phyloP scores from a whole-genome alignment of 2,888 invertebrate species.

The Ectropis crepuscularia region DNA sequence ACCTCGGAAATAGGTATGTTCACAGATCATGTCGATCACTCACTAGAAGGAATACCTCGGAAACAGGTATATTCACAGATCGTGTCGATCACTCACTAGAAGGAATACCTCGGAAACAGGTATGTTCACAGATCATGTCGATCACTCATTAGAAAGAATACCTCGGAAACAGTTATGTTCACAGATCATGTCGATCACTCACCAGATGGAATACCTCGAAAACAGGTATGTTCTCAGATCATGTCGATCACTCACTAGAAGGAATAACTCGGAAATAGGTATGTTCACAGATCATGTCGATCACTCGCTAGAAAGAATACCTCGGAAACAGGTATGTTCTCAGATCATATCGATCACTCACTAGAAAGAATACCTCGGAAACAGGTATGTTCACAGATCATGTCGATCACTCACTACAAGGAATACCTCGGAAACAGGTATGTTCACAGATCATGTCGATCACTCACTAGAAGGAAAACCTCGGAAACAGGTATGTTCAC shows the following conservation, averaged over 20 bases:
- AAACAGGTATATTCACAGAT: constrained; percentile 87
- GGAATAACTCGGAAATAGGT: constrained; percentile 92
- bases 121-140: too few species aligned
- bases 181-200: too few species aligned
- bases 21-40: too few species aligned
- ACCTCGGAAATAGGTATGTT: constrained; percentile 89
- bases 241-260: constrained; percentile 91
- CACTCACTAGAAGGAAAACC: constrained; percentile 91
- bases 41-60: constrained; percentile 94
- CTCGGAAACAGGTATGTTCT: constrained; percentile 89
- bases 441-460: too few species aligned
- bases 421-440: constrained; percentile 92
- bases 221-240: constrained; percentile 87
- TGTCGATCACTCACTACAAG: constrained; percentile 90
- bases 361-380: constrained; percentile 92
- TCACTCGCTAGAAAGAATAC: constrained; percentile 92
- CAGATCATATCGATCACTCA: too few species aligned
- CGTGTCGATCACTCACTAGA: constrained; percentile 91
- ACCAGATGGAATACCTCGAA: constrained; percentile 92
- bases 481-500: constrained; percentile 89
- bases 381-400: constrained; percentile 86
- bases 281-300: too few species aligned
- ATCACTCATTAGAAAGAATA: constrained; percentile 92
- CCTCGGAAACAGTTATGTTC: constrained; percentile 88
- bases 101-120: constrained; percentile 92